Conservation (phyloP, 2,888 invertebrate species). For the Amblyjoppa proteus region DNA sequence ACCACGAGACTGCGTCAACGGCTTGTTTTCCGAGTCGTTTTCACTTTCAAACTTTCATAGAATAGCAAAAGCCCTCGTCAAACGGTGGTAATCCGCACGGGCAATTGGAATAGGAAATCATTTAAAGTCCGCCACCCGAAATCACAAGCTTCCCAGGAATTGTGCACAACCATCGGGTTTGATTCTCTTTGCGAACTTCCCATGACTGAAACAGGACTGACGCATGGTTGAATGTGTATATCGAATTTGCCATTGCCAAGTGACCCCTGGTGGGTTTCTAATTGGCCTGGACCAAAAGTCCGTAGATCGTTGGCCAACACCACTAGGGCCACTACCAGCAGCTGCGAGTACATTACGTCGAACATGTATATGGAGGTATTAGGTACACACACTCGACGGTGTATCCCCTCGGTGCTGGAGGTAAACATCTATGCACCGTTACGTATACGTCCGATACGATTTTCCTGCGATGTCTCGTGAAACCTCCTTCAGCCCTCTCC, state of each 20-base stretch:
- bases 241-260: background rate
- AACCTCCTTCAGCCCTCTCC: slow-evolving; percentile 39
- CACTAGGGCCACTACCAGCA: background rate
- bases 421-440: slow-evolving; percentile 27
- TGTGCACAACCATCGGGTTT: slow-evolving; percentile 6
- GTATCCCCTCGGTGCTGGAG: slow-evolving; percentile 32
- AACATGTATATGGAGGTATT: slow-evolving; percentile 40
- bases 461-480: slow-evolving; percentile 48
- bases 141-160: background rate
- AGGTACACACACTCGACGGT: slow-evolving; percentile 39
- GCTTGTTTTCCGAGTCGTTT: background rate
- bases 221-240: background rate
- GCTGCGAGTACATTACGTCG: slow-evolving; percentile 13
- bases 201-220: slow-evolving; percentile 26
- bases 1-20: background rate
- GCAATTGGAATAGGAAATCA: slow-evolving; percentile 5
- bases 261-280: slow-evolving; percentile 1
- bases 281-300: background rate
- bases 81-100: background rate
- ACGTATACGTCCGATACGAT: slow-evolving; percentile 50
- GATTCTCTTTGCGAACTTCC: slow-evolving; percentile 29
- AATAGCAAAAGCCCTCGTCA: background rate
- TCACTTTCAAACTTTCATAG: background rate
- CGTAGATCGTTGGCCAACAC: background rate
- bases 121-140: background rate